A percentile compares a stretch with the other conserved stretches of the same genome.
phyloP scores from a whole-genome alignment of 2,797 vertebrate species.

The Geotria australis region DNA sequence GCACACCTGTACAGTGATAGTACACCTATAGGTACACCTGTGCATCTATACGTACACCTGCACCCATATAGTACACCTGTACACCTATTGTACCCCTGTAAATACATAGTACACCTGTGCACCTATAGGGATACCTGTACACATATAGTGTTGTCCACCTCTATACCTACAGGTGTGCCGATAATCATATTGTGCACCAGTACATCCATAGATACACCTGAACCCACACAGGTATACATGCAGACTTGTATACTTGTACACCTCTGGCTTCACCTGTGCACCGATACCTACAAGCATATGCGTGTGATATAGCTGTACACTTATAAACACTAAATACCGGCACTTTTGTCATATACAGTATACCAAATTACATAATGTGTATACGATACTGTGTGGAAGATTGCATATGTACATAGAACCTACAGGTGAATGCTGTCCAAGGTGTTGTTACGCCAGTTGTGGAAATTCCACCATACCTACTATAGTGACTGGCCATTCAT shows the following conservation, averaged over 20 bases:
- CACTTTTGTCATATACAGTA: background rate
- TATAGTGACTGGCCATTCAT: too few species aligned
- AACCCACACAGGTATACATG: background rate
- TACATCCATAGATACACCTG: too few species aligned
- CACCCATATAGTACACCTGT: background rate
- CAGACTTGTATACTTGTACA: background rate
- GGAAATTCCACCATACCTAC: too few species aligned
- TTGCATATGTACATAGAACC: background rate
- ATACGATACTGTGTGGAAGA: background rate
- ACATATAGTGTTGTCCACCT: background rate
- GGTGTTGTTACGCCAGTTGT: too few species aligned
- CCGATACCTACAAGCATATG: too few species aligned
- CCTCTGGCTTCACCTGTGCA: too few species aligned
- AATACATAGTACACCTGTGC: background rate
- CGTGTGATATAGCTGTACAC: too few species aligned
- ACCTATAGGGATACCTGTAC: background rate
- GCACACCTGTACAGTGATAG: too few species aligned
- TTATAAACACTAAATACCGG: too few species aligned
- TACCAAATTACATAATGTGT: background rate
- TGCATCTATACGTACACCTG: background rate
- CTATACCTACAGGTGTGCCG: background rate
- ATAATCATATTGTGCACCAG: too few species aligned
- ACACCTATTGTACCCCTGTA: background rate
- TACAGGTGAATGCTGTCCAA: too few species aligned
- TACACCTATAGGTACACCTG: background rate